Evolutionary conservation across 2,113 vertebrate genomes (phyloP).

Genomic region (Rhegmatorhina hoffmannsi): DNA sequence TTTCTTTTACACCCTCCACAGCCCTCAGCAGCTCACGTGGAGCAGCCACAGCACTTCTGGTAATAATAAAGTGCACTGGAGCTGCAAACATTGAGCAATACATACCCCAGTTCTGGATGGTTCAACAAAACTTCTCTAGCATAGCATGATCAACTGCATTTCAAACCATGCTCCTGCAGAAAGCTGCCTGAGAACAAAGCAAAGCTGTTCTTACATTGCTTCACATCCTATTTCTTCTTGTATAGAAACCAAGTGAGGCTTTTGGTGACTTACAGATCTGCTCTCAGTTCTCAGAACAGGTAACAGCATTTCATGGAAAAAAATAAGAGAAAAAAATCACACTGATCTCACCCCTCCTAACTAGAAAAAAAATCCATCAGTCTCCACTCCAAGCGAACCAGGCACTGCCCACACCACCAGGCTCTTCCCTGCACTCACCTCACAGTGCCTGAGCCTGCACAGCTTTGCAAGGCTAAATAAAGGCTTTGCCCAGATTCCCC

Average conservation of each 20-base stretch:
- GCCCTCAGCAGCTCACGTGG: not conserved
- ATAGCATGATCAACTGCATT: not conserved
- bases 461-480: not conserved
- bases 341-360: not conserved
- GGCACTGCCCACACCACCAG: not conserved
- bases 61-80: rapidly evolving
- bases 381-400: rapidly evolving
- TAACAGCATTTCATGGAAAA: rapidly evolving
- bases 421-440: not conserved
- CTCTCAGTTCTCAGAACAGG: not conserved
- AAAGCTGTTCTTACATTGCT: not conserved
- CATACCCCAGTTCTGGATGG: not conserved
- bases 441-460: rapidly evolving
- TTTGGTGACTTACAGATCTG: not conserved
- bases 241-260: not conserved
- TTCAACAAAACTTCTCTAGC: not conserved
- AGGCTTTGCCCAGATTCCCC: not conserved
- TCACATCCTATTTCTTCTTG: not conserved
- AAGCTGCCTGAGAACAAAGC: not conserved
- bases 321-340: too few relatives aligned
- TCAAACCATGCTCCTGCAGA: not conserved
- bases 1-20: not conserved
- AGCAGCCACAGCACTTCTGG: not conserved
- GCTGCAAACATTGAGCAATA: not conserved
- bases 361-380: too few relatives aligned